Percentiles rank a stretch among this genome's conserved stretches.
These are phyloP conservation scores for Didymodactylos carnosus DNA, from an alignment of 2,888 invertebrate genomes.

Conservation along the genomic window DNA sequence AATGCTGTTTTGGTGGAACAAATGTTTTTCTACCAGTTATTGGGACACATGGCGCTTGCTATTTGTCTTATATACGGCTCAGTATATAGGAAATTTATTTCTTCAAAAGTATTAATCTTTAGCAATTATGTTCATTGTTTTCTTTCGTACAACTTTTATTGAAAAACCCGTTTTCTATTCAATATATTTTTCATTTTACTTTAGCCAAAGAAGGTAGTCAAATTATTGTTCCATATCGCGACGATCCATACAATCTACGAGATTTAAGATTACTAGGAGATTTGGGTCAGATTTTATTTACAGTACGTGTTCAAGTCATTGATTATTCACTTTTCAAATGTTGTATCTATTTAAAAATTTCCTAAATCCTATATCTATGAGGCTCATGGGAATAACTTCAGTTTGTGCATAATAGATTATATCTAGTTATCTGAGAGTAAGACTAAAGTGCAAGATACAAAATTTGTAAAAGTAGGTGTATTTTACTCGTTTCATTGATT, in stretches of 20 bases:
- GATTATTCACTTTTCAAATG: background rate
- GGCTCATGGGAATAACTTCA: too few species aligned
- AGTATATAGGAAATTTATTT: too few species aligned
- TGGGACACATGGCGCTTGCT: too few species aligned
- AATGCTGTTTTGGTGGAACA: too few species aligned
- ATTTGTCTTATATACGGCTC: too few species aligned
- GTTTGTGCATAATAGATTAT: too few species aligned
- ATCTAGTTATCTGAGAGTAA: background rate
- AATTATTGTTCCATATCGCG: slow-evolving; percentile 75
- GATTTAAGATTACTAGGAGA: slow-evolving; percentile 70
- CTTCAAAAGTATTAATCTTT: too few species aligned
- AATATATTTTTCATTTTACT: slow-evolving; percentile 28
- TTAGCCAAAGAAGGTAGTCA: slow-evolving; percentile 38
- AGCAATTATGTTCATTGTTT: background rate
- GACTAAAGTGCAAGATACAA: background rate
- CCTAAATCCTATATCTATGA: too few species aligned
- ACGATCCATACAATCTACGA: slow-evolving; percentile 57
- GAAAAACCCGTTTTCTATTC: background rate
- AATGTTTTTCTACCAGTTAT: too few species aligned
- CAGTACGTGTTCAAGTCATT: slow-evolving; percentile 24
- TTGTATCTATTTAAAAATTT: background rate
- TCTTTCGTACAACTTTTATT: background rate
- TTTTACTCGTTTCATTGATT: background rate
- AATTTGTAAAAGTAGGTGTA: background rate
- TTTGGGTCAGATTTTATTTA: slow-evolving; percentile 73